Base-by-base conservation (phyloP, 1,140 invertebrate genomes). In the Drosophila simulans region DNA sequence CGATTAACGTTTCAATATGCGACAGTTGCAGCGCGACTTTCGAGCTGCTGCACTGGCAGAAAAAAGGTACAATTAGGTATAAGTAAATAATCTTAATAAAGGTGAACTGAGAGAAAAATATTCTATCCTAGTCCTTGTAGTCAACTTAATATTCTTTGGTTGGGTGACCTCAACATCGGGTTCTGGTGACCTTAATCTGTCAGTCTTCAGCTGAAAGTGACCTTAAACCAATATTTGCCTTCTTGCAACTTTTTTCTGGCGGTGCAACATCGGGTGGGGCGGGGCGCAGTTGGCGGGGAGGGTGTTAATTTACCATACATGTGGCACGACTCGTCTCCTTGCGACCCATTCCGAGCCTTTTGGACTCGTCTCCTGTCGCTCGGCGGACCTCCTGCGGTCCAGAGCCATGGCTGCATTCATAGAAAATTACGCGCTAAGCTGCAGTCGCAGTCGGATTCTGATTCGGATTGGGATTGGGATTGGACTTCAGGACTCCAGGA, bases 1-100 rank as follows among this genome's bases (percentile, higher is more conserved):
- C 80, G 80, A 84, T 84, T 84, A 84, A 84, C 80, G 80, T 84
- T 84, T 84, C 80, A 84, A 84, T 84, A 84, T 84, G 80, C 76
- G 80, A 84, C 80, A 80, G 80, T 76, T 68, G 80, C 65, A 66
- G 62, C 77, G 51, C 66, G 64, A 56, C 68, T 43, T 68, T 45
- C 49, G 20, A 65, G 35, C 37, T 1, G 11, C 8, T 0, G 12
- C 64, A 68, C 60, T 52, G 46, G 0, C 5, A 52, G 31, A 65
- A 64, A 35, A 15, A 22, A 22, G 20, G 20, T 22, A 3, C 2
- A 20, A 0, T 20, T 20, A n/a, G n/a, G n/a, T n/a, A n/a, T n/a
- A n/a, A 20, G 20, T 20, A 20, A 3, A 22, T 22, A 22, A 3
- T 22, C 20, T 22, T 2, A 22, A 22, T 22, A 22, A 3, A 2